phyloP scores from a whole-genome alignment of 2,113 vertebrate genomes.

The Murina feae region DNA sequence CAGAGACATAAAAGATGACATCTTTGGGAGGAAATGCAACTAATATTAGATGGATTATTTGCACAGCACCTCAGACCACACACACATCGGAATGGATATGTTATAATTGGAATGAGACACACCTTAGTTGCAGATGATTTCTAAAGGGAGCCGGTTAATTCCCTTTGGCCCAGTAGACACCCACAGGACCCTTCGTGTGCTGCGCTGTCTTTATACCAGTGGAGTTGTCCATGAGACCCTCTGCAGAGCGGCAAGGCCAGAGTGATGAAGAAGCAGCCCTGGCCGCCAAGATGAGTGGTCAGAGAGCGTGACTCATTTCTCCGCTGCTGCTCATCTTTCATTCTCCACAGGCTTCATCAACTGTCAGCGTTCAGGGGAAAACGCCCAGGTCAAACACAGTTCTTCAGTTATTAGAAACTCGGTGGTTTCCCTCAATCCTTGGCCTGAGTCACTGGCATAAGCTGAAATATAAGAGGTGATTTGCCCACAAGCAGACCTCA shows the following conservation, averaged over 20 bases:
- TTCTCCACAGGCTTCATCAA: background rate
- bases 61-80: background rate
- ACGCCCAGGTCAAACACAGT: constrained; percentile 63
- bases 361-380: background rate
- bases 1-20: background rate
- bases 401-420: constrained; percentile 47
- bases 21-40: background rate
- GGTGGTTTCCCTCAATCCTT: constrained; percentile 25
- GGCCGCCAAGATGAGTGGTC: background rate
- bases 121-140: background rate
- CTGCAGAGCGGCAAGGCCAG: too few species aligned
- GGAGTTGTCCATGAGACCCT: too few species aligned
- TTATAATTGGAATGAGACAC: background rate
- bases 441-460: background rate
- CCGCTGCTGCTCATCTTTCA: background rate
- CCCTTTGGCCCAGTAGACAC: too few species aligned
- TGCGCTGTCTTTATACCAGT: accelerated
- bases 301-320: constrained; percentile 31
- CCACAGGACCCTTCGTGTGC: background rate
- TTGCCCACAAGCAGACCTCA: background rate
- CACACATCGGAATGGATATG: background rate
- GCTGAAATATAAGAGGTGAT: background rate
- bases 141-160: background rate
- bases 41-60: background rate
- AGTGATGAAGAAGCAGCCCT: background rate